These are phyloP conservation scores for Hypsibius dujardini DNA, from an alignment of 1,140 invertebrate genomes.

Conservation along the genomic window DNA sequence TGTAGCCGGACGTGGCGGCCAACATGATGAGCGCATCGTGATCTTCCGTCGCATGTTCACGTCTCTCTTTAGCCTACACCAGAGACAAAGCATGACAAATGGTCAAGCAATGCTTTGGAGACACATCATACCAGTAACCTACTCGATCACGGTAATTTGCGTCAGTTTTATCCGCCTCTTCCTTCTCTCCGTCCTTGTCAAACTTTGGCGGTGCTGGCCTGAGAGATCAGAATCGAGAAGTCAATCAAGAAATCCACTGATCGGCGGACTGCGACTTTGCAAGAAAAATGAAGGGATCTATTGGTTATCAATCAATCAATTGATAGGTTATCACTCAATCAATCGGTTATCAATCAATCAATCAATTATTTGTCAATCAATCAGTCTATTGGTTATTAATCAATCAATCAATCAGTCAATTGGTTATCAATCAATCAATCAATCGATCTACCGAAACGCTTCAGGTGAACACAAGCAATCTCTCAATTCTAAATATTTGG, in stretches of 20 bases:
- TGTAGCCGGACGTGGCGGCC: conserved; percentile 67
- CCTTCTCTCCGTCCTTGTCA: neutral
- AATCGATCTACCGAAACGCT: too few relatives aligned
- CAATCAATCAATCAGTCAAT: too few relatives aligned
- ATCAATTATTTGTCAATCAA: too few relatives aligned
- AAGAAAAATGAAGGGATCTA: too few relatives aligned
- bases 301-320: too few relatives aligned
- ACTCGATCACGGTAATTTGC: conserved; percentile 47
- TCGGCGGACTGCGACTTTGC: too few relatives aligned
- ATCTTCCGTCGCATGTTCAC: conserved; percentile 65
- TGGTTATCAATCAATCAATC: too few relatives aligned
- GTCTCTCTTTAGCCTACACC: conserved; percentile 57
- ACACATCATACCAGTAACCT: conserved; percentile 18
- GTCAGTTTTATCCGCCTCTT: conserved; percentile 17
- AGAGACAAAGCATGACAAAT: conserved; percentile 17
- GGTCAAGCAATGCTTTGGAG: neutral
- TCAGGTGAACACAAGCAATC: neutral
- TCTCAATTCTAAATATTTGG: neutral
- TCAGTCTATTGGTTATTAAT: too few relatives aligned
- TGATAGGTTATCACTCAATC: too few relatives aligned
- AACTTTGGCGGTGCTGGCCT: neutral
- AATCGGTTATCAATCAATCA: too few relatives aligned
- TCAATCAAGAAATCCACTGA: neutral
- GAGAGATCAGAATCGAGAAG: conserved; percentile 10
- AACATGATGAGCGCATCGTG: conserved; percentile 63